Percentiles rank a stretch among this genome's conserved stretches.
Conservation (phyloP, 37 sponge, comb jelly and placozoan genomes). For the Axinella damicornis region DNA sequence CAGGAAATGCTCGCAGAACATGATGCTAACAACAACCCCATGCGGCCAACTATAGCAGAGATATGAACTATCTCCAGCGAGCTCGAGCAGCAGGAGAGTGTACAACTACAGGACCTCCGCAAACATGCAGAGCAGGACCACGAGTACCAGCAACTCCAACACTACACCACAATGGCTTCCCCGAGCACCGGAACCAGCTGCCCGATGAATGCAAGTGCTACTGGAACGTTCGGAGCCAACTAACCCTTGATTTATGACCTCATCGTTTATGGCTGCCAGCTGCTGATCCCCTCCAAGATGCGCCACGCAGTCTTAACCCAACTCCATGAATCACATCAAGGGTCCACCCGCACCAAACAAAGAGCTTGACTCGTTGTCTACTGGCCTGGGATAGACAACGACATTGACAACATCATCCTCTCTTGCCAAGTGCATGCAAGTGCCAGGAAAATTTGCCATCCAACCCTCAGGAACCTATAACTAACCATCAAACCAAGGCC, state of each 20-base stretch:
- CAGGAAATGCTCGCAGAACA: constrained; percentile 8
- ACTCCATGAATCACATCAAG: constrained; percentile 13
- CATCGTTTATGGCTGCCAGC: constrained; percentile 6
- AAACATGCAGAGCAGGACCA: neutral
- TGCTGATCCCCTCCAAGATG: neutral
- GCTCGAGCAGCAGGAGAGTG: neutral
- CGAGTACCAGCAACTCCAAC: constrained; percentile 23
- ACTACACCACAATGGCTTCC: constrained; percentile 19
- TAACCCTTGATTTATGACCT: constrained; percentile 19
- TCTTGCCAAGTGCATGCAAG: neutral
- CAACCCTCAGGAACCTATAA: neutral
- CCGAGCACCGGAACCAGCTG: constrained; percentile 13
- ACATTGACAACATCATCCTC: neutral
- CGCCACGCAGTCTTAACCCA: neutral
- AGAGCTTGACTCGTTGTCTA: neutral
- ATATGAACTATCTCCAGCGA: neutral
- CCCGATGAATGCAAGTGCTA: constrained; percentile 6
- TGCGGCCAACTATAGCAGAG: neutral
- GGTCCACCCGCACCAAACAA: neutral
- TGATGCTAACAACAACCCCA: neutral
- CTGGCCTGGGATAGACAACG: neutral
- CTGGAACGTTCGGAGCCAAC: constrained; percentile 17
- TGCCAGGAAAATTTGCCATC: constrained; percentile 18
- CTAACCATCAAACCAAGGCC: neutral
- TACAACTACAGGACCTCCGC: neutral